Base-by-base conservation (phyloP, 35 echinoderm and acorn worm genomes). In the Hemicentrotus pulcherrimus region DNA sequence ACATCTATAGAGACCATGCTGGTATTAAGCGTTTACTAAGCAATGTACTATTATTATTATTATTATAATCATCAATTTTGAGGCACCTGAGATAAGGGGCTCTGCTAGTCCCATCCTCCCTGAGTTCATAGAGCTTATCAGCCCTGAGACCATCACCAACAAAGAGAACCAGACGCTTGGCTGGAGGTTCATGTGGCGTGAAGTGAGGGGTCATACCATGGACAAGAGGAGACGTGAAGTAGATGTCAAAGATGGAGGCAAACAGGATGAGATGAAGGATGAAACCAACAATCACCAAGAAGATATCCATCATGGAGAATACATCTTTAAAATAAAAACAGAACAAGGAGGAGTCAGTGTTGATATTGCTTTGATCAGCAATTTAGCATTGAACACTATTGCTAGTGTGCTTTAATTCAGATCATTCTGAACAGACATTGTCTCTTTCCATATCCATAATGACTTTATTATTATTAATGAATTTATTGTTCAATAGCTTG, bases 201-300 rank as follows among this genome's bases (percentile, higher is more conserved):
- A 71, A 22, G 48, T 96, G 91, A 18, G 98, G 98, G 14, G 98
- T 96, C 98, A 99, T 99, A 45, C 98, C 98, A 95, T 99, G 98
- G 16, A 99, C 98, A 89, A 99, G 70, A 4, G 98, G 98, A 19
- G 98, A 99, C 50, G 98, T 99, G 94, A 99, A 99, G 88, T 99
- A 99, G 55, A 99, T 99, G 92, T 99, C 97, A 96, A 99, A 99
- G 86, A 99, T 99, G 18, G 98, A 99, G 86, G 94, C 94, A 70
- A 99, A 99, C 65, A 99, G 97, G 48, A 99, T 92, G 35, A 99
- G 32, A 61, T 99, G 98, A 65, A 99, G 95, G 4, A 97, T 50
- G 70, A 99, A 95, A 3, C 97, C 98, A 45, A 97, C 94, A 78
- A 94, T 18, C 30, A 96, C 95, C 13, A 99, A 93, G 96, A 93